phyloP scores from a whole-genome alignment of 2,888 invertebrate species.

The Drosophila nr. fundita region DNA sequence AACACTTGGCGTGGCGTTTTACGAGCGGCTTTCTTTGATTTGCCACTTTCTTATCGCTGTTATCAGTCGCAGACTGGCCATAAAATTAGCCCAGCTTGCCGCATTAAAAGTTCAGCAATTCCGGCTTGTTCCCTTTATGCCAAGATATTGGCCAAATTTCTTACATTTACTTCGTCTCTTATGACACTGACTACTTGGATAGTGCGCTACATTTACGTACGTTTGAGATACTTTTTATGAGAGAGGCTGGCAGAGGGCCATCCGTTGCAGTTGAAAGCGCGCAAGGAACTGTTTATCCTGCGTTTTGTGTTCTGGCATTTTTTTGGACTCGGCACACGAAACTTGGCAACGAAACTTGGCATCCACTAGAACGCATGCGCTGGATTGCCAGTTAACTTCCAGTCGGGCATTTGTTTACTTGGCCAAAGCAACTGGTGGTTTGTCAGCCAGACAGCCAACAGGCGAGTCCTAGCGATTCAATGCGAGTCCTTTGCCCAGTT shows the following conservation, averaged over 20 bases:
- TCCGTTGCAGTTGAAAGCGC: constrained; percentile 76
- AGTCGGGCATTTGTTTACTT: constrained; percentile 50
- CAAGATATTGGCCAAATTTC: constrained; percentile 43
- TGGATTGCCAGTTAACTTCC: constrained; percentile 50
- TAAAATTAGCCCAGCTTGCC: constrained; percentile 61
- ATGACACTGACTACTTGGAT: constrained; percentile 10
- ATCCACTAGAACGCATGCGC: constrained; percentile 68
- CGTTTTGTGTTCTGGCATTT: constrained; percentile 66
- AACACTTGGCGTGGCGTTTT: constrained; percentile 58
- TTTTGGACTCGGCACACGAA: constrained; percentile 27
- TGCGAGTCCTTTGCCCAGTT: constrained; percentile 18
- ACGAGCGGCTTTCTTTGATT: constrained; percentile 53
- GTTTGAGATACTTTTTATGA: constrained; percentile 9
- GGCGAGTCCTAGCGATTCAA: constrained; percentile 8
- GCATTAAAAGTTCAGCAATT: constrained; percentile 60
- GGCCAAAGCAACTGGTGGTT: constrained; percentile 75
- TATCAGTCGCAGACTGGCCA: constrained; percentile 59
- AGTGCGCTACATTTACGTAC: constrained; percentile 22
- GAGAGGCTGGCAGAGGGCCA: constrained; percentile 34
- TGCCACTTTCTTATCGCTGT: constrained; percentile 62
- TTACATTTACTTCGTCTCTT: constrained; percentile 29
- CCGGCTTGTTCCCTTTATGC: constrained; percentile 22
- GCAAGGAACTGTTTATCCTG: constrained; percentile 75
- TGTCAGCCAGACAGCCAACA: constrained; percentile 31
- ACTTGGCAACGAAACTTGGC: constrained; percentile 63